phyloP scores from a whole-genome alignment of 2,888 invertebrate species.

The Cheilosia urbana region DNA sequence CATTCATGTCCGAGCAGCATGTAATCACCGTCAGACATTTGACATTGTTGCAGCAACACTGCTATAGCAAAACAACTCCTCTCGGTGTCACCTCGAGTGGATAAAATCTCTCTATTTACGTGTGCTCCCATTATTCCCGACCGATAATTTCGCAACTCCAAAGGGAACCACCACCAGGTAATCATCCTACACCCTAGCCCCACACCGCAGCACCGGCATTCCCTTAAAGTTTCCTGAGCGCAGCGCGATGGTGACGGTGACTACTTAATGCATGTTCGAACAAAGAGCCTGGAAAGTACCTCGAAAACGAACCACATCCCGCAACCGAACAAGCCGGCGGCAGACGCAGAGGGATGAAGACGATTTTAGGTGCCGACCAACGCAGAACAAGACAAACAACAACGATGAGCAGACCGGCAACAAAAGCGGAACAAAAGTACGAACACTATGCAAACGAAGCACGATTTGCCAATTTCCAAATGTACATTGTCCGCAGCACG shows the following conservation, averaged over 20 bases:
- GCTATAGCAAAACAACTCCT: slow-evolving; percentile 18
- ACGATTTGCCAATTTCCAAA: slow-evolving; percentile 71
- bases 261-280: slow-evolving; percentile 74
- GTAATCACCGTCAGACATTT: slow-evolving; percentile 74
- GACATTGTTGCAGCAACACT: slow-evolving; percentile 55
- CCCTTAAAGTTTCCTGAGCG: neutral
- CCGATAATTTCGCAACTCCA: slow-evolving; percentile 55
- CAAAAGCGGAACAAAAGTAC: slow-evolving; percentile 42
- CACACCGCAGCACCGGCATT: neutral
- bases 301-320: slow-evolving; percentile 39
- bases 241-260: slow-evolving; percentile 50
- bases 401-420: slow-evolving; percentile 51
- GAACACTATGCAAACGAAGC: slow-evolving; percentile 74
- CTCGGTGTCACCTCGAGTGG: slow-evolving; percentile 52
- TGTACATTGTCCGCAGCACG: slow-evolving; percentile 65
- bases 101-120: slow-evolving; percentile 71
- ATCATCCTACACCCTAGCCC: slow-evolving; percentile 15
- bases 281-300: slow-evolving; percentile 66
- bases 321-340: slow-evolving; percentile 18
- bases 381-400: slow-evolving; percentile 67
- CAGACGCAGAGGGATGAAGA: slow-evolving; percentile 13
- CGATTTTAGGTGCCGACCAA: slow-evolving; percentile 60
- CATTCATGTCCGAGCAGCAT: slow-evolving; percentile 70
- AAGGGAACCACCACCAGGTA: slow-evolving; percentile 54
- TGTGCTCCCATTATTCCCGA: slow-evolving; percentile 49